Evolutionary conservation across 1,140 invertebrate species (phyloP), one percentile per base, ranked within the genome.

Genomic region (Drosophila watanabei): DNA sequence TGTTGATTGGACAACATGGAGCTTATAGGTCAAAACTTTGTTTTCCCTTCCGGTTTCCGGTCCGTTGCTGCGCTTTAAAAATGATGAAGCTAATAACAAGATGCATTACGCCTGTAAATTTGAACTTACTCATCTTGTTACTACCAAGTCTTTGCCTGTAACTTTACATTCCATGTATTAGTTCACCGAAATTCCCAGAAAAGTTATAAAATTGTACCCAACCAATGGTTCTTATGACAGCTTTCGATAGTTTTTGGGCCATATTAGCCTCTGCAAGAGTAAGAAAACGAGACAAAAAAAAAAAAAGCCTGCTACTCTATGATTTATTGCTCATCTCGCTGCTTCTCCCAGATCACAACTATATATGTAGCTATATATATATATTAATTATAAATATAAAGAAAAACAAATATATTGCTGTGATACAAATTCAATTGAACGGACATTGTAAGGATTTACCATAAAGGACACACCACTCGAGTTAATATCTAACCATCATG

Each of bases 351-450:
- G 46, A 72, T 79, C 58, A 64, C 39, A 57, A 69, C 43, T 54
- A 48, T 24, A 54, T 45, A 65, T 46, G 10, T 28, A 5, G 51
- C 45, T n/a, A 39, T 32, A 63, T 35, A 80, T 69, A 70, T 35
- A 61, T 54, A 75, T 54, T 41, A 76, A 64, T 65, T 61, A 78
- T 71, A 69, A 54, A 79, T 64, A 46, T 60, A 56, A 60, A 80
- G 28, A 60, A 75, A 75, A 82, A 87, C 69, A 87, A 88, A 91
- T 82, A 86, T 90, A 90, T 88, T 90, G 90, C 90, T 92, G 90
- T 92, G 89, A 92, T 92, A 92, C 51, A 82, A 86, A 84, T 90
- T 92, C 90, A 92, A 92, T 92, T 92, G 72, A 89, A 75, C 70
- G 52, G 82, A 82, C 70, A 79, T 87, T 88, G 68, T 88, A 84